Base-by-base conservation (phyloP, 1,140 invertebrate genomes). In the Plutomurus gul region DNA sequence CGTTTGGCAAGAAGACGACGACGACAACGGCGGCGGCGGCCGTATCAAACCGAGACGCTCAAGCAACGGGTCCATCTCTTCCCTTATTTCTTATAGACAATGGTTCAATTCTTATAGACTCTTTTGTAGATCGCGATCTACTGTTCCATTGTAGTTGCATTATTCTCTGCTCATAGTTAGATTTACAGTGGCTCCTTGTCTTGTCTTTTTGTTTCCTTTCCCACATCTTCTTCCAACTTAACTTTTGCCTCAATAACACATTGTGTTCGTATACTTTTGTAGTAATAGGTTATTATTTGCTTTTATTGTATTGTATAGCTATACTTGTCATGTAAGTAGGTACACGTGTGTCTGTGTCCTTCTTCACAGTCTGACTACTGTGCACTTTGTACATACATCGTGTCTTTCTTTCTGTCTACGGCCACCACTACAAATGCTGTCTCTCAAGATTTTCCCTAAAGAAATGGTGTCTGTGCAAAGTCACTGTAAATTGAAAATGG, bases 21-120 rank as follows among this genome's bases (percentile, higher is more conserved):
- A 51, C 25, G 51, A 60, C 16, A 18, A 16, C 46, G 60, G 10
- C 27, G 36, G 40, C 60, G 7, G 13, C 33, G 56, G 27, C 49
- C 18, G 6, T 11, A 30, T 71, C 20, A 11, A 3, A 60, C n/a
- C n/a, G 20, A 56, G 20, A 76, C 27, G 39, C 8, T 30, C 25
- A n/a, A 65, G 3, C 51, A 60, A 5, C 16, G 22, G 13, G 11
- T 65, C 56, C 56, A n/a, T 65, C n/a, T n/a, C n/a, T 65, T 33
- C 27, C 16, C 8, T 36, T 36, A 11, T 27, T 10, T 60, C 51
- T 60, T 36, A 65, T 65, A 65, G 56, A 65, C 56, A 65, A 65
- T 65, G 56, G 56, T n/a, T n/a, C n/a, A 16, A 65, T 33, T 65
- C 30, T 65, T 65, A n/a, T 65, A 65, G 56, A 65, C 56, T 65